Base-by-base conservation (phyloP, 1,140 invertebrate genomes). In the Drosophila persimilis region DNA sequence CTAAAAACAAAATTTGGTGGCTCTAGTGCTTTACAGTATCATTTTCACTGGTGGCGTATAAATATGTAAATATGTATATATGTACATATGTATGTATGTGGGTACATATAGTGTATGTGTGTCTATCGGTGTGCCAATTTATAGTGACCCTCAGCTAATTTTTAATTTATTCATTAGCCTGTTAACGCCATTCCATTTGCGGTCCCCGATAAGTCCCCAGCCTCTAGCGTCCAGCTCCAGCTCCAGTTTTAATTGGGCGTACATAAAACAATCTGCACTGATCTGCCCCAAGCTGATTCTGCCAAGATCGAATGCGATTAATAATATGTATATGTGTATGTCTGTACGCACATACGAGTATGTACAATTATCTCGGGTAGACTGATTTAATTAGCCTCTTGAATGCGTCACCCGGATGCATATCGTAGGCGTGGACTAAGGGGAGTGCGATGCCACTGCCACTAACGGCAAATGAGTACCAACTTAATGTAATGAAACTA, bases 231-330 rank as follows among this genome's bases (percentile, higher is more conserved):
- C 26, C 59, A 64, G 9, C 35, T 4, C 11, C 35, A 39, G 35
- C 35, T 39, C 35, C 35, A 39, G 35, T 69, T 61, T 44, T 72
- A 80, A 80, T 77, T 77, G 62, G 61, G 66, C 48, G 66, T 15
- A 73, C 53, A 55, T 62, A 48, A 64, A 62, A 72, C 76, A 80
- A 85, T 84, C 76, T 85, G 80, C 80, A 76, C 72, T 76, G 73
- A 84, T 80, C 80, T 73, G 80, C 66, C 66, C 72, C 66, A 84
- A 84, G 80, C 79, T 77, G 79, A 67, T 44, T 69, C 3, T 13
- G 50, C 55, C 67, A 66, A 47, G 65, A 69, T 69, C 54, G 65
- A 17, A 9, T 44, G 22, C 20, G 46, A 13, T 35, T 35, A 11
- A 35, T 3, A 35, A 11, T 39, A 26, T 6, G 20, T 39, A 52